Evolutionary conservation across 1,140 invertebrate species (phyloP), one percentile per base, ranked within the genome.

Genomic region (Pinna nobilis): DNA sequence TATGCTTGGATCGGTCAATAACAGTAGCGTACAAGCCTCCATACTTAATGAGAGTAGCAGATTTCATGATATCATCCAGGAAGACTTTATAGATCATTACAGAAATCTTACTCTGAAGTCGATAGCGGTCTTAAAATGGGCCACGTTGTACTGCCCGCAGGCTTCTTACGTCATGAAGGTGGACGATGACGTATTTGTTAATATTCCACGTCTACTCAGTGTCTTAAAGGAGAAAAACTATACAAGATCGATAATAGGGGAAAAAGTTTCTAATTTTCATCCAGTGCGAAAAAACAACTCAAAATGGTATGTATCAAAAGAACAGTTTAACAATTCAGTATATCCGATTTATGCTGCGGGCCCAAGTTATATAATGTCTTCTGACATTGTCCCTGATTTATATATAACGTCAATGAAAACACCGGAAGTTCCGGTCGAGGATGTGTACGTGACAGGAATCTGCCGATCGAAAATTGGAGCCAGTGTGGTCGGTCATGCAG

Each of bases 61-160:
- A 0, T 91, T 92, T 79, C 86, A 90, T 18, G 95, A 97, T 84
- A 91, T 96, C 65, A 90, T 96, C 30, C 94, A 95, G 89, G 94
- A 93, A 23, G 92, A 92, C 77, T 96, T 96, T 87, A 71, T 91
- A 15, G 95, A 96, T 89, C 91, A 91, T 32, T 96, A 96, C 83
- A 91, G 92, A 74, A 97, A 96, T 88, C 91, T 97, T 87, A 95
- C 94, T 3, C 94, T 95, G 78, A 97, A 97, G 87, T 94, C 95
- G 86, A 92, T 94, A 1, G 94, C 94, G 92, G 92, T 92, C 4
- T 91, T 96, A 15, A 94, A 95, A 85, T 97, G 94, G 93, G 92
- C 93, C 50, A 91, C 91, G 5, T 92, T 93, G 82, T 91, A 93
- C 87, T 93, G 89, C 84, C 81, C 79, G 75, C 89, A 91, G 74